Percentiles rank a stretch among this genome's conserved stretches.
Conservation (phyloP, 2,113 vertebrate genomes). For the Plecotus auritus region DNA sequence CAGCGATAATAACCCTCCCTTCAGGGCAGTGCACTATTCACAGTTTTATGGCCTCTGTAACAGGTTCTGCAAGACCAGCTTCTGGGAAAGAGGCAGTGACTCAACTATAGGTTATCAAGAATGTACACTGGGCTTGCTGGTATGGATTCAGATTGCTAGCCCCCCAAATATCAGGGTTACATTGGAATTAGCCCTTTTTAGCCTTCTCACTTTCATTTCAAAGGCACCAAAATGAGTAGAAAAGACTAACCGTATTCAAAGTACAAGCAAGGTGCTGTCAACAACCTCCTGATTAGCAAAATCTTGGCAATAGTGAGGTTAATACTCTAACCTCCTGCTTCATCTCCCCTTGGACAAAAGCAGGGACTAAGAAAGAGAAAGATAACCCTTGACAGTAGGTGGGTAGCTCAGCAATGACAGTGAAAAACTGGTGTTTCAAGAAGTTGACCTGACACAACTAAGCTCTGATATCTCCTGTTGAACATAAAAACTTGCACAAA, state of each 20-base stretch:
- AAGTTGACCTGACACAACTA: background rate
- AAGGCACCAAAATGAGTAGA: background rate
- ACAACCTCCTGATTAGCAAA: background rate
- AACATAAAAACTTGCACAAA: background rate
- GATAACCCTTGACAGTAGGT: background rate
- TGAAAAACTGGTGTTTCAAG: background rate
- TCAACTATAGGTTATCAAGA: too few relatives aligned
- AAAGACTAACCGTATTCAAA: background rate
- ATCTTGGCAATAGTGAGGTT: background rate
- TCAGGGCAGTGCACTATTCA: too few relatives aligned
- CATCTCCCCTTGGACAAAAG: background rate
- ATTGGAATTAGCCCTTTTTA: too few relatives aligned
- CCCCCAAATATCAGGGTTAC: too few relatives aligned
- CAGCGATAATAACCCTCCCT: too few relatives aligned
- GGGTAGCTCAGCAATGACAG: background rate
- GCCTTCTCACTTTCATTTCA: background rate
- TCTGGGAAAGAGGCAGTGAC: too few relatives aligned
- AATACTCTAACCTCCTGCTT: background rate
- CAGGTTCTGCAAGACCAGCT: too few relatives aligned
- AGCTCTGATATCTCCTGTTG: background rate
- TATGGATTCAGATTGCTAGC: too few relatives aligned
- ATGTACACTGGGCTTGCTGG: too few relatives aligned
- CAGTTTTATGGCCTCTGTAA: too few relatives aligned
- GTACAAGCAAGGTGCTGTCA: background rate
- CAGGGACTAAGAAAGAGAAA: background rate